Percentiles rank a stretch among this genome's conserved stretches.
Evolutionary conservation across 2,113 vertebrate species (phyloP).

Genomic region (Ageneiosus marmoratus): DNA sequence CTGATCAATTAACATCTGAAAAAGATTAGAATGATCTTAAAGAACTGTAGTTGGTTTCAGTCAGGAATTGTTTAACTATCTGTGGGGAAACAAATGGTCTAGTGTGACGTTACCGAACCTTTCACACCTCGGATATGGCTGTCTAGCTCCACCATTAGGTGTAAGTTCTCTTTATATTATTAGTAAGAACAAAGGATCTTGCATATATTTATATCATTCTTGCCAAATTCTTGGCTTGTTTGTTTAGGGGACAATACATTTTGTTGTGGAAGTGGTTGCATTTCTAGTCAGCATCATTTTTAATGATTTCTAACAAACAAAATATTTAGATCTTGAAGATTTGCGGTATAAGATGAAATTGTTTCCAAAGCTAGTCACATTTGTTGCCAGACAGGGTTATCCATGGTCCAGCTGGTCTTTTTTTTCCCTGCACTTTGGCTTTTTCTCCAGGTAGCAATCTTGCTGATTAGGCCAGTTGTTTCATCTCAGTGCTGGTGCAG

Average conservation of each 20-base stretch:
- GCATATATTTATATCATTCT: neutral
- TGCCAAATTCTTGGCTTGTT: neutral
- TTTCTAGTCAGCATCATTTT: neutral
- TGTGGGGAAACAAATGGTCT: neutral
- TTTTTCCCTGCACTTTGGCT: constrained; percentile 46
- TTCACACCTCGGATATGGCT: neutral
- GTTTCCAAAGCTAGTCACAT: constrained; percentile 32
- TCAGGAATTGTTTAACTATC: neutral
- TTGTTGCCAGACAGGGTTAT: constrained; percentile 35
- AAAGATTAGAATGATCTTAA: constrained; percentile 16
- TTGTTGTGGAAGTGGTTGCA: neutral
- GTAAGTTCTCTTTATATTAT: neutral
- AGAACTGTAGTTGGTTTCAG: neutral
- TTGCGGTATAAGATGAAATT: constrained; percentile 28
- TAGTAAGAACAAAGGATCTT: neutral
- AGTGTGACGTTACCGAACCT: neutral
- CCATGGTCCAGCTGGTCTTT: constrained; percentile 25
- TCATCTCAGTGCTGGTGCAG: constrained; percentile 35
- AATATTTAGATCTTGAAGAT: constrained; percentile 5
- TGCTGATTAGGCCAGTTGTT: constrained; percentile 49
- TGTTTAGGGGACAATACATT: neutral
- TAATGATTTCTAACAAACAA: constrained; percentile 33
- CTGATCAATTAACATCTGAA: constrained; percentile 42
- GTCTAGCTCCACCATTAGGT: neutral
- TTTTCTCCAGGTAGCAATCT: constrained; percentile 33